Evolutionary conservation across 2,888 invertebrate species (phyloP), one percentile per base, ranked within the genome.

Genomic region (Branchipolynoe longqiensis): DNA sequence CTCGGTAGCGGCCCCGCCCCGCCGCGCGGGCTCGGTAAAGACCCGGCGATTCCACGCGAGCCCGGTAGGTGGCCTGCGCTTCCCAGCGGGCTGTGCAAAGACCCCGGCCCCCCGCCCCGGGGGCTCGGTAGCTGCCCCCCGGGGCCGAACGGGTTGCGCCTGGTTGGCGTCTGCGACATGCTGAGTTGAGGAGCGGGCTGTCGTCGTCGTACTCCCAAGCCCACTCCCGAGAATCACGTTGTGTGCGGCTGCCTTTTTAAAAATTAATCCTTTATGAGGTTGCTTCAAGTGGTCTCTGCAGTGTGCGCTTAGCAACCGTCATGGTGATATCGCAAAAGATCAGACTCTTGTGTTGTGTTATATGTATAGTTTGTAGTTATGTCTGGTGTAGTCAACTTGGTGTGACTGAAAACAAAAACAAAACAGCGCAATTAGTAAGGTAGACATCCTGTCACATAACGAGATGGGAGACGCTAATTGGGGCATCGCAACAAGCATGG

Each of bases 111-210:
- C 18, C 38, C 73, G 8, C 73, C 69, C 69, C 69, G 33, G 14
- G 36, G 73, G 73, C 73, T 73, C 22, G 78, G 78, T 78, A 78
- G 28, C 28, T 78, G 78, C 48, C 78, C 78, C 18, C 78, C 78
- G 6, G 78, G 78, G 41, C 78, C 78, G 54, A 78, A 78, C 6
- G 78, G 78, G 54, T 78, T 78, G 8, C 78, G 18, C 48, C 78
- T 78, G 1, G 41, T 41, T 1, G 41, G 78, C 28, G 22, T 25
- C 25, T 41, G 48, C 78, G 48, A 48, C n/a, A 14, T 78, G 12
- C 14, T 38, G 28, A 31, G 33, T 69, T 28, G 31, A 14, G 28
- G 69, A 36, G 69, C 69, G 69, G 69, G 69, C 69, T 69, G 69
- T 38, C n/a, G 6, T 36, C 0, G 6, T 14, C 36, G 33, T 36